Percentiles rank a stretch among this genome's conserved stretches.
Conservation (phyloP, 2,113 vertebrate genomes). For the Corvus cornix region DNA sequence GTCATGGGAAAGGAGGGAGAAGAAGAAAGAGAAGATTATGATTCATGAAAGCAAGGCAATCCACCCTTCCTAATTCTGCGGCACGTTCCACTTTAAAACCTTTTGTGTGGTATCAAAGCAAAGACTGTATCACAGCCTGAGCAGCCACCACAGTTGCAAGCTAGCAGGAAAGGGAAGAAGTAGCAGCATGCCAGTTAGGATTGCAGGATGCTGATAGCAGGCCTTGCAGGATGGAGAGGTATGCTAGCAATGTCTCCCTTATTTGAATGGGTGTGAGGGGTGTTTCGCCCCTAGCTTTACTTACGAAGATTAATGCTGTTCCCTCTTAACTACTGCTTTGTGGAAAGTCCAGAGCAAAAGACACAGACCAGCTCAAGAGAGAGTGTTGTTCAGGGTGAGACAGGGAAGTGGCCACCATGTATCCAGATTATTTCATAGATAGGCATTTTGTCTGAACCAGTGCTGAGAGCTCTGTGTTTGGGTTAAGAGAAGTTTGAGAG, state of each 20-base stretch:
- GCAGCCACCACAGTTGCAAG: neutral
- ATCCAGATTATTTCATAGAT: neutral
- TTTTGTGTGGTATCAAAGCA: neutral
- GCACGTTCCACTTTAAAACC: neutral
- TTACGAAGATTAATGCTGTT: neutral
- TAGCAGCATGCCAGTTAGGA: neutral
- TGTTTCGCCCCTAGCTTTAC: neutral
- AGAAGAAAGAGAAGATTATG: neutral
- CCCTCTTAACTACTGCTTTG: neutral
- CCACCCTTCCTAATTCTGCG: neutral
- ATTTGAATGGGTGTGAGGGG: neutral
- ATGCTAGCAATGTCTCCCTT: neutral
- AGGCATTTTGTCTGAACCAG: neutral
- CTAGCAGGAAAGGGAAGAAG: neutral
- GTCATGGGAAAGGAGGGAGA: neutral
- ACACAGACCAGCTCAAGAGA: neutral
- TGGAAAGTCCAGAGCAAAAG: neutral
- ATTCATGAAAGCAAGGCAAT: neutral
- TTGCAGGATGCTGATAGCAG: neutral
- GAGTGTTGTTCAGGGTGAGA: neutral
- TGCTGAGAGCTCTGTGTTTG: neutral
- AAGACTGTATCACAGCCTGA: neutral
- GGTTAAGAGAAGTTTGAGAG: neutral
- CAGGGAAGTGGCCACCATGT: neutral
- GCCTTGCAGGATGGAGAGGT: neutral